Percentiles rank a stretch among this genome's conserved stretches.
These are phyloP conservation scores for Drosophila rufa DNA, from an alignment of 1,140 invertebrate species.

Conservation along the genomic window DNA sequence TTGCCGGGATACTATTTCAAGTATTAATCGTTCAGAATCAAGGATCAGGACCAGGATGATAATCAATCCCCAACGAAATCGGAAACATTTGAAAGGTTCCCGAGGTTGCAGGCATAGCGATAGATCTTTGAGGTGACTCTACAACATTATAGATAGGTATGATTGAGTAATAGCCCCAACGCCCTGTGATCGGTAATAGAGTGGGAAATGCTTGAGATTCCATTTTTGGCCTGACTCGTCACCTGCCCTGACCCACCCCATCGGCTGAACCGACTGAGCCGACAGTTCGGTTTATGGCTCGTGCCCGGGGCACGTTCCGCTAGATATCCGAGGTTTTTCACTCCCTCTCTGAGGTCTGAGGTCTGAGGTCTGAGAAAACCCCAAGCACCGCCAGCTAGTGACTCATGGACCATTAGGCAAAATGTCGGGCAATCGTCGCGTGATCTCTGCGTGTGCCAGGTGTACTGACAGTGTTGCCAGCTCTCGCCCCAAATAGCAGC, in stretches of 20 bases:
- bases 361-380: slow-evolving; percentile 22
- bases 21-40: too few species aligned
- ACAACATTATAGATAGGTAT: neutral
- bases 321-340: slow-evolving; percentile 20
- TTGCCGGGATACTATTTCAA: too few species aligned
- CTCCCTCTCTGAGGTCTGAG: slow-evolving; percentile 2
- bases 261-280: neutral
- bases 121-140: neutral
- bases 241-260: slow-evolving; percentile 25
- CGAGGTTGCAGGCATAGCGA: too few species aligned
- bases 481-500: neutral
- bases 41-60: too few species aligned
- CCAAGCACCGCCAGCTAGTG: slow-evolving; percentile 24
- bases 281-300: slow-evolving; percentile 17
- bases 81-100: too few species aligned
- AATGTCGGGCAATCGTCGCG: slow-evolving; percentile 29
- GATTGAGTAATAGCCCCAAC: slow-evolving; percentile 1
- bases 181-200: slow-evolving; percentile 9
- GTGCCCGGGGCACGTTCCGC: slow-evolving; percentile 33
- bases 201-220: slow-evolving; percentile 18
- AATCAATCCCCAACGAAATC: too few species aligned
- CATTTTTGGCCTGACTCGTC: slow-evolving; percentile 16
- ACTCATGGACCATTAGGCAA: slow-evolving; percentile 30
- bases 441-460: slow-evolving; percentile 23
- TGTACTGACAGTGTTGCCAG: slow-evolving; percentile 16